These are phyloP conservation scores for Heliothis virescens DNA, from an alignment of 1,140 invertebrate genomes.

Conservation along the genomic window DNA sequence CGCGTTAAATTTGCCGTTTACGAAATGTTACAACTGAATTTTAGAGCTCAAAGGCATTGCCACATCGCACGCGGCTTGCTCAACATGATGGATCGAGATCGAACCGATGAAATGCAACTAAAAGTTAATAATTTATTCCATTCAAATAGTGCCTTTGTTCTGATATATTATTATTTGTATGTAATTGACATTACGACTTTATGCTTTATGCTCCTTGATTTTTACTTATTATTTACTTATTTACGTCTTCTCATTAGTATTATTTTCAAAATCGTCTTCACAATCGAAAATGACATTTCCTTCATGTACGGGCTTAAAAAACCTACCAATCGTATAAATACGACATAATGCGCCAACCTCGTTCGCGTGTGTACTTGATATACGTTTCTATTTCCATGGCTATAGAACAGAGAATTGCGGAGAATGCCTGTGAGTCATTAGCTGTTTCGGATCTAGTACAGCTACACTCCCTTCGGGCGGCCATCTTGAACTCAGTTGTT, in stretches of 20 bases:
- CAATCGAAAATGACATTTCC: not conserved
- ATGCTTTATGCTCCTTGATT: not conserved
- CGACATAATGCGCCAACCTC: conserved; percentile 39
- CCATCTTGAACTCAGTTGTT: conserved; percentile 69
- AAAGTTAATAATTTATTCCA: conserved; percentile 5
- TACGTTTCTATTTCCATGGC: conserved; percentile 45
- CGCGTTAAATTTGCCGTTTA: conserved; percentile 83
- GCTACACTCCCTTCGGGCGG: conserved; percentile 69
- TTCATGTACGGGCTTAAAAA: not conserved
- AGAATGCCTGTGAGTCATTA: conserved; percentile 46
- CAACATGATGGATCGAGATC: conserved; percentile 77
- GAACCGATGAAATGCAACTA: conserved; percentile 68
- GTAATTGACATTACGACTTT: not conserved
- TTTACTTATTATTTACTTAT: too few relatives aligned
- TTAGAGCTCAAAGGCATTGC: conserved; percentile 79
- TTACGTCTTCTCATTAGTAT: too few relatives aligned
- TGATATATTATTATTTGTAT: not conserved
- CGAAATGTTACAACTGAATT: conserved; percentile 83
- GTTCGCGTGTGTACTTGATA: conserved; percentile 8
- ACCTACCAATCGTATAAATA: conserved; percentile 6
- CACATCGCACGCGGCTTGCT: conserved; percentile 74
- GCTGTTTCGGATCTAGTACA: conserved; percentile 51
- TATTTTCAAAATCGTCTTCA: not conserved
- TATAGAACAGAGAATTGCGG: conserved; percentile 40
- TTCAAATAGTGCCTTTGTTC: not conserved